Base-by-base conservation (phyloP, 2,888 invertebrate genomes). In the Fabriciana adippe region DNA sequence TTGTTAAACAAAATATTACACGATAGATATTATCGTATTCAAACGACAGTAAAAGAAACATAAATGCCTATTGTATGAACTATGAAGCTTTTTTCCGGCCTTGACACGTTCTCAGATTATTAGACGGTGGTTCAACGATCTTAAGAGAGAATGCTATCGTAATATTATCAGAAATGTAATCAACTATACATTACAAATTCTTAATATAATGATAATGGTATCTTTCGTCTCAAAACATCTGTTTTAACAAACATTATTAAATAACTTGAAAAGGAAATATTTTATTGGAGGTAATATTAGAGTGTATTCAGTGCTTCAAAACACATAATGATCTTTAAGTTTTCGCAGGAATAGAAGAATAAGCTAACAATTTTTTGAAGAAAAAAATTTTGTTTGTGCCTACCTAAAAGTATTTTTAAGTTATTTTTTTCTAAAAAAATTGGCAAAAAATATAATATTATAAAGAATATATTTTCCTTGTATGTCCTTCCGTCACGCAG, bases 41-140 rank as follows among this genome's bases (percentile, higher is more conserved):
- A 48, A 48, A 31, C 16, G 16, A 50, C 48, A 50, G 50, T 61
- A 11, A 50, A 50, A 61, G 41, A 51, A 61, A 61, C 35, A 61
- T 35, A 51, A 61, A 61, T 51, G 31, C 14, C 18, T 51, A 59
- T 59, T 59, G 61, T 51, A 48, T 35, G 4, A 5, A 26, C 26
- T 26, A 26, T 41, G 35, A 35, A 41, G 15, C 53, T 53, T 61
- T 61, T 26, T 61, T 61, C 16, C 67, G 67, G 71, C 71, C 68
- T 71, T 71, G 71, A 71, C 71, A 71, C 94, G 94, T 94, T 94
- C 94, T 93, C 66, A 54, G 54, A 59, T 61, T 55, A 66, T 66
- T 61, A 60, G 55, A 48, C 55, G 21, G 8, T 18, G 55, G 65
- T 41, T 66, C 66, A 60, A 61, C 48, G 66, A 61, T 59, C 66